Percentiles rank a stretch among this genome's conserved stretches.
Evolutionary conservation across 1,140 invertebrate genomes (phyloP).

Genomic region (Meteorus sp.): DNA sequence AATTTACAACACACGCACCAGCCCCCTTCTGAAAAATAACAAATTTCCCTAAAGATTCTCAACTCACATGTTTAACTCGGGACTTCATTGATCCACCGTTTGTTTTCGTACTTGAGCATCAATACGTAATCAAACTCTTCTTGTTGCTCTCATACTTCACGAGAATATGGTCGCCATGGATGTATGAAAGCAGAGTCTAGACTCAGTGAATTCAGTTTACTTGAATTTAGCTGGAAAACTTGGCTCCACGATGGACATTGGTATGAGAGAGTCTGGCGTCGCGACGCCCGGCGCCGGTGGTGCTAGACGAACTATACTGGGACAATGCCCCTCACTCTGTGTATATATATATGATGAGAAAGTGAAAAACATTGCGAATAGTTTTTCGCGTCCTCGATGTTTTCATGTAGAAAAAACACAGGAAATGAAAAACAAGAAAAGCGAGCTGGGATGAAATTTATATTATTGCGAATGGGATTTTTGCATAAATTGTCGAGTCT

Average conservation of each 20-base stretch:
- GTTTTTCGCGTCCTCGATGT: too few relatives aligned
- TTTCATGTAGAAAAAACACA: neutral
- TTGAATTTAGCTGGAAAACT: conserved; percentile 5
- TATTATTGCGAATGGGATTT: too few relatives aligned
- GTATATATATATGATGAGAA: too few relatives aligned
- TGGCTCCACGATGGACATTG: neutral
- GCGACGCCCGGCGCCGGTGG: conserved; percentile 37
- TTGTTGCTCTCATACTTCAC: too few relatives aligned
- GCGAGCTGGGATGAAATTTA: neutral
- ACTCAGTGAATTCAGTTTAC: neutral
- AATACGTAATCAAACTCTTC: too few relatives aligned
- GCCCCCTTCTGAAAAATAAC: neutral
- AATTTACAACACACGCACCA: conserved; percentile 42
- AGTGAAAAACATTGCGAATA: neutral
- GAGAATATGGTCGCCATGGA: too few relatives aligned
- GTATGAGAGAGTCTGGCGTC: conserved; percentile 29
- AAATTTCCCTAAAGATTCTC: neutral
- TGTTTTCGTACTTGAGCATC: too few relatives aligned
- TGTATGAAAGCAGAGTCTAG: too few relatives aligned
- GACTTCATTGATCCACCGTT: neutral
- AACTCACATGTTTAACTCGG: neutral
- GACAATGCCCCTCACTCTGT: conserved; percentile 43
- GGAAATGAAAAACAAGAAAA: neutral
- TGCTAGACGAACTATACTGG: conserved; percentile 41
- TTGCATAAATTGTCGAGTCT: too few relatives aligned